phyloP scores from a whole-genome alignment of 2,113 vertebrate species.

The Cryptotis parvus region DNA sequence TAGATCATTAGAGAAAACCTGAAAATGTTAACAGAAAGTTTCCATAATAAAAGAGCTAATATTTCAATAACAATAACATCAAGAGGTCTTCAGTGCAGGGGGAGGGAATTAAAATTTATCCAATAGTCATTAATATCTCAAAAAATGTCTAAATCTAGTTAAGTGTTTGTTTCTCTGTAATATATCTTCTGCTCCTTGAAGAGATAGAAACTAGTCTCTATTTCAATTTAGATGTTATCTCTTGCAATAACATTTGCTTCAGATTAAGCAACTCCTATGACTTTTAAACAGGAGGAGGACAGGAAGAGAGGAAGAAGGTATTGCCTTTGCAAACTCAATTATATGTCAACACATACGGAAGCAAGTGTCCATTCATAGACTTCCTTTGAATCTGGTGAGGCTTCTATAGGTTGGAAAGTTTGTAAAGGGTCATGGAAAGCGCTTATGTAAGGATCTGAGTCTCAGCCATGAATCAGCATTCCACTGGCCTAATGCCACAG shows the following conservation, averaged over 20 bases:
- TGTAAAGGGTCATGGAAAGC: conserved; percentile 67
- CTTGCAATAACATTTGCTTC: background rate
- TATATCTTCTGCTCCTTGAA: background rate
- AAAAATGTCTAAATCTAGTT: conserved; percentile 13
- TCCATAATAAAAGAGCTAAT: background rate
- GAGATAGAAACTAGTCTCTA: conserved; percentile 1
- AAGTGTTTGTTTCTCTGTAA: conserved; percentile 39
- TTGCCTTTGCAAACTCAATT: conserved; percentile 56
- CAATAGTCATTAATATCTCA: conserved; percentile 35
- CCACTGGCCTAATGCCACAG: conserved; percentile 80
- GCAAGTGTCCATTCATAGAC: background rate
- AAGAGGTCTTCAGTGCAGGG: background rate
- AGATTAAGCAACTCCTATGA: background rate
- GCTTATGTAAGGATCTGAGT: conserved; percentile 67
- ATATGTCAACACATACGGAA: background rate
- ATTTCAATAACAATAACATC: background rate
- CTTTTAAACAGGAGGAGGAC: background rate
- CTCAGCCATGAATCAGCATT: conserved; percentile 86
- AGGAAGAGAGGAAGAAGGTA: background rate
- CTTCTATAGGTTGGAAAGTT: conserved; percentile 55
- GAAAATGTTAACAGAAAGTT: conserved; percentile 1
- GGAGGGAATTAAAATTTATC: conserved; percentile 46
- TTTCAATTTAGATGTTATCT: conserved; percentile 30
- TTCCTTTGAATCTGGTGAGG: conserved; percentile 27
- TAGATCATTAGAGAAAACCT: background rate